Percentiles rank a stretch among this genome's conserved stretches.
These are phyloP conservation scores for Jacana jacana DNA, from an alignment of 2,113 vertebrate genomes.

Conservation along the genomic window DNA sequence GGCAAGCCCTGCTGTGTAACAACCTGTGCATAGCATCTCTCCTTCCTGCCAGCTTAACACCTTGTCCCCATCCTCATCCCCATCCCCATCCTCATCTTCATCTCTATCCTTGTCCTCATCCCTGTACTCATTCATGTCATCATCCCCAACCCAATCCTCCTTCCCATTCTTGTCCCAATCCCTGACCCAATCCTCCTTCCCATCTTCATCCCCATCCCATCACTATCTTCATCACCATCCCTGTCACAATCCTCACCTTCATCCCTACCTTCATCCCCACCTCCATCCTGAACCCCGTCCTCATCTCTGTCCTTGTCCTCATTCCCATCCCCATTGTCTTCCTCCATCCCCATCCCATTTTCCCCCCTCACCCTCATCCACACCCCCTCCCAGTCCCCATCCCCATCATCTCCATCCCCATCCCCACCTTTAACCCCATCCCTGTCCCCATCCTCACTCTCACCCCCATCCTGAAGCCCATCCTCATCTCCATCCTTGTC, in stretches of 20 bases:
- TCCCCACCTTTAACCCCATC: accelerated
- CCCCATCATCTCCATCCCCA: accelerated
- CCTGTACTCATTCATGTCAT: too few relatives aligned
- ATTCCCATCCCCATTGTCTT: too few relatives aligned
- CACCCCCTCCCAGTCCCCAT: too few relatives aligned
- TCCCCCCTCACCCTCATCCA: accelerated
- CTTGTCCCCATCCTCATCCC: too few relatives aligned
- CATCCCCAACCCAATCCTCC: accelerated
- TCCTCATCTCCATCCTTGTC: too few relatives aligned
- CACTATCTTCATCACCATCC: too few relatives aligned
- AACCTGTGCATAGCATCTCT: not conserved
- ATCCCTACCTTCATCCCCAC: too few relatives aligned
- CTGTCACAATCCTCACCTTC: accelerated
- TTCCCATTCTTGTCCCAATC: too few relatives aligned
- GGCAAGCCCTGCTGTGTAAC: not conserved
- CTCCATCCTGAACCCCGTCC: accelerated
- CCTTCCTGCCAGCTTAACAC: not conserved
- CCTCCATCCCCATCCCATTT: too few relatives aligned
- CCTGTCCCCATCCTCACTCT: too few relatives aligned
- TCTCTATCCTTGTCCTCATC: accelerated
- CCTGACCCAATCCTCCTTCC: too few relatives aligned
- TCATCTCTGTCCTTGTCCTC: accelerated
- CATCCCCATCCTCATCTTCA: accelerated
- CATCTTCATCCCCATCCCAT: too few relatives aligned
- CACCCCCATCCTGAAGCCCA: accelerated